Evolutionary conservation across 2,888 invertebrate species (phyloP).

Genomic region (Epirrhoe alternata): DNA sequence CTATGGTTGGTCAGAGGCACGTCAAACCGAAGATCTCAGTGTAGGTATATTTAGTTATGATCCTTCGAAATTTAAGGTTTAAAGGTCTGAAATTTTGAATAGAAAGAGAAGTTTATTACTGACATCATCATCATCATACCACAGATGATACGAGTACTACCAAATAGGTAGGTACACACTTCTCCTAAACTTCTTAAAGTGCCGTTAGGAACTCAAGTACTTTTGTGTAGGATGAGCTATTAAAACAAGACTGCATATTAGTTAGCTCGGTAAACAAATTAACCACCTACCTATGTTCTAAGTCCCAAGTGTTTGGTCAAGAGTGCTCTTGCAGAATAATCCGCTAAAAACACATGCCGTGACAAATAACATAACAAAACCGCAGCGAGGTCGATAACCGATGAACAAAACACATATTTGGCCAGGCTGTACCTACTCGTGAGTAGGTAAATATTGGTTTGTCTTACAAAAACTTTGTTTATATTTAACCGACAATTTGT

Average conservation of each 20-base stretch:
- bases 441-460: not conserved
- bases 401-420: constrained; percentile 26
- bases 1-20: too few species aligned
- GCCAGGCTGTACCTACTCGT: constrained; percentile 16
- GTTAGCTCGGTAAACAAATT: not conserved
- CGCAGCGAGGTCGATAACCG: constrained; percentile 21
- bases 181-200: too few species aligned
- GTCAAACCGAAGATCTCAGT: too few species aligned
- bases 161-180: too few species aligned
- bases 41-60: too few species aligned
- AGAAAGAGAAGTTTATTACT: too few species aligned
- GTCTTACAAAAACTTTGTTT: not conserved
- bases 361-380: constrained; percentile 21
- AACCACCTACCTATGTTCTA: not conserved
- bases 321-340: constrained; percentile 14
- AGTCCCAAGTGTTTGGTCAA: constrained; percentile 7
- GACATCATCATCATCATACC: too few species aligned
- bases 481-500: not conserved
- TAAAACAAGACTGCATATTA: not conserved
- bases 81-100: too few species aligned
- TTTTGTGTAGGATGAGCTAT: not conserved
- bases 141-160: too few species aligned
- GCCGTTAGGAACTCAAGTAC: not conserved
- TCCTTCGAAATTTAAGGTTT: too few species aligned
- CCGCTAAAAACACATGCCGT: constrained; percentile 21